Evolutionary conservation across 2,797 vertebrate genomes (phyloP).

Genomic region (Alfaro cultratus): DNA sequence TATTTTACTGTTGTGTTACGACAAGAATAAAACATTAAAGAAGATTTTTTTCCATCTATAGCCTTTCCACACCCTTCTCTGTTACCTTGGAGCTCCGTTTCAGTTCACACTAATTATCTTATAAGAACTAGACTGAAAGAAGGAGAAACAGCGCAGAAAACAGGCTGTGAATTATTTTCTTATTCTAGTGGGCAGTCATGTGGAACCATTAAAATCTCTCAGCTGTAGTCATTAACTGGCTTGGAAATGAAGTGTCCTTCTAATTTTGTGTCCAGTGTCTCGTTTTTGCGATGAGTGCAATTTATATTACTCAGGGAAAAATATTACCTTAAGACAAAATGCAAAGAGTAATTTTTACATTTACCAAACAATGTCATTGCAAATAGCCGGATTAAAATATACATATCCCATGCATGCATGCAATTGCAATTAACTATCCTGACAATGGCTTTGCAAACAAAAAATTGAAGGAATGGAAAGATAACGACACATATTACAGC

Average conservation of each 20-base stretch:
- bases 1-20: conserved; percentile 45
- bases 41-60: conserved; percentile 49
- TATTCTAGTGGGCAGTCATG: conserved; percentile 61
- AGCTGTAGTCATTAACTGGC: conserved; percentile 67
- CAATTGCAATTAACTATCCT: conserved; percentile 26
- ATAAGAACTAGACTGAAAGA: conserved; percentile 36
- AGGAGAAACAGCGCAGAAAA: conserved; percentile 10
- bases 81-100: conserved; percentile 70
- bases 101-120: conserved; percentile 72
- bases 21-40: conserved; percentile 61
- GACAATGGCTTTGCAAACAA: conserved; percentile 16
- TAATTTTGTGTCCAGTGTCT: conserved; percentile 59
- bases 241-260: conserved; percentile 62
- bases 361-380: conserved; percentile 34
- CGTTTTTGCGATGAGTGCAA: conserved; percentile 47
- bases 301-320: conserved; percentile 45
- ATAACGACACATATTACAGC: neutral
- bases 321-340: conserved; percentile 45
- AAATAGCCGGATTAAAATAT: conserved; percentile 1
- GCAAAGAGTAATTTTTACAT: conserved; percentile 33
- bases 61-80: conserved; percentile 40
- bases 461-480: conserved; percentile 6
- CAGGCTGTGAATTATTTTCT: conserved; percentile 52
- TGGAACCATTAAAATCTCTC: conserved; percentile 73
- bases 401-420: conserved; percentile 12